These are phyloP conservation scores for Lydus trimaculatus DNA, from an alignment of 2,888 invertebrate species.

Conservation along the genomic window DNA sequence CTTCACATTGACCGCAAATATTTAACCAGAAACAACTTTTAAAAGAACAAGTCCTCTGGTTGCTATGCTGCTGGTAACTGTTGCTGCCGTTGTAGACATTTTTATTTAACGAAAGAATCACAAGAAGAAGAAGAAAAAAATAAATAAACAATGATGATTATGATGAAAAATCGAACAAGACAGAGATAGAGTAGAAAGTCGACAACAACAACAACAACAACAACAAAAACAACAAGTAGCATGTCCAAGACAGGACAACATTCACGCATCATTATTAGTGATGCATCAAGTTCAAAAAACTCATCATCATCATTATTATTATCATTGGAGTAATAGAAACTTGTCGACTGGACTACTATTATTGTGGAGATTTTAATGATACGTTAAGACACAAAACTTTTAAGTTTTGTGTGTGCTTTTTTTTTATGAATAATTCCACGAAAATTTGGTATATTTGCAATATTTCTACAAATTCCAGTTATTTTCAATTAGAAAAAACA, in stretches of 20 bases:
- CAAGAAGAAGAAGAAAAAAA: neutral
- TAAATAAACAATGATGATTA: neutral
- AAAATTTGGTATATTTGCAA: neutral
- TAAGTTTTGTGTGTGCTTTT: too few species aligned
- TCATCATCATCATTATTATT: too few species aligned
- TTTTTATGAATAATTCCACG: neutral
- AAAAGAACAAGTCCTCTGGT: neutral
- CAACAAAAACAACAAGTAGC: neutral
- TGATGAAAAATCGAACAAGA: neutral
- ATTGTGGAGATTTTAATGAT: neutral
- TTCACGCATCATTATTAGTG: conserved; percentile 7
- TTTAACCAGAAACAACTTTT: conserved; percentile 4
- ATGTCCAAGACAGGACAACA: conserved; percentile 1
- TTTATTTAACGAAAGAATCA: too few species aligned
- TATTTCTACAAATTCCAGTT: too few species aligned
- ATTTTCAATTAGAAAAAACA: too few species aligned
- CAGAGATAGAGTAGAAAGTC: neutral
- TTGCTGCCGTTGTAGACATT: neutral
- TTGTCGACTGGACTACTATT: neutral
- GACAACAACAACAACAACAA: neutral
- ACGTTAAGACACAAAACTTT: neutral
- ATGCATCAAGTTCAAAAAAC: conserved; percentile 14
- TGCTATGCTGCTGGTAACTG: conserved; percentile 8
- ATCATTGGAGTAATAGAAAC: neutral
- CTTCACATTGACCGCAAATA: conserved; percentile 10